These are phyloP conservation scores for Lithophane semibrunnea DNA, from an alignment of 2,888 invertebrate genomes.

Conservation along the genomic window DNA sequence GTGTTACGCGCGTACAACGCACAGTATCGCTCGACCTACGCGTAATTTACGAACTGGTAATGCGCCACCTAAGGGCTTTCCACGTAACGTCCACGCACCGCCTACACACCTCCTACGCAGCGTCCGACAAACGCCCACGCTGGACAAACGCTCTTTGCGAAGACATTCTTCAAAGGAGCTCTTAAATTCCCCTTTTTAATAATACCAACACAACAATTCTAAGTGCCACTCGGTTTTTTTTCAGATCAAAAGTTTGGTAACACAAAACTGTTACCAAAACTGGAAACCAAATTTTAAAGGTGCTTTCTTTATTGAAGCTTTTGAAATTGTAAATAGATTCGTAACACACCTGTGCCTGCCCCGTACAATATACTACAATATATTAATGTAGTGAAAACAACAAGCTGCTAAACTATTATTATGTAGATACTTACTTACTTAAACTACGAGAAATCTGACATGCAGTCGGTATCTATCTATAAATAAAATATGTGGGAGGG, in stretches of 20 bases:
- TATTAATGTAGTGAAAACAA: background rate
- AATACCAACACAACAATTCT: background rate
- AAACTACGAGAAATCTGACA: slow-evolving; percentile 2
- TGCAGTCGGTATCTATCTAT: background rate
- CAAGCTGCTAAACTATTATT: background rate
- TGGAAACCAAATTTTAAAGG: background rate
- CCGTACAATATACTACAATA: background rate
- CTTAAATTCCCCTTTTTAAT: slow-evolving; percentile 1
- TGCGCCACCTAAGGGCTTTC: background rate
- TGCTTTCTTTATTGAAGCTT: background rate
- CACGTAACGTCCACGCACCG: background rate
- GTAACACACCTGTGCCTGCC: background rate
- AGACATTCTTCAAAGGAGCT: background rate
- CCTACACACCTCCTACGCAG: background rate
- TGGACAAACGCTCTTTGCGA: background rate
- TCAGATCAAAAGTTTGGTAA: background rate
- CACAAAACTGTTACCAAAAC: background rate
- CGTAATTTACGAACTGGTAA: background rate
- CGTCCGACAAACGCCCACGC: slow-evolving; percentile 7
- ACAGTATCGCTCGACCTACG: background rate
- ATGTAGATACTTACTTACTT: background rate
- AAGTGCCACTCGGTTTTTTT: background rate
- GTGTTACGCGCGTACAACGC: background rate
- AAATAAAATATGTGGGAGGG: slow-evolving; percentile 22
- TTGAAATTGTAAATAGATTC: background rate